A percentile compares a stretch with the other conserved stretches of the same genome.
These are phyloP conservation scores for Cydia fagiglandana DNA, from an alignment of 1,140 invertebrate species.

Conservation along the genomic window DNA sequence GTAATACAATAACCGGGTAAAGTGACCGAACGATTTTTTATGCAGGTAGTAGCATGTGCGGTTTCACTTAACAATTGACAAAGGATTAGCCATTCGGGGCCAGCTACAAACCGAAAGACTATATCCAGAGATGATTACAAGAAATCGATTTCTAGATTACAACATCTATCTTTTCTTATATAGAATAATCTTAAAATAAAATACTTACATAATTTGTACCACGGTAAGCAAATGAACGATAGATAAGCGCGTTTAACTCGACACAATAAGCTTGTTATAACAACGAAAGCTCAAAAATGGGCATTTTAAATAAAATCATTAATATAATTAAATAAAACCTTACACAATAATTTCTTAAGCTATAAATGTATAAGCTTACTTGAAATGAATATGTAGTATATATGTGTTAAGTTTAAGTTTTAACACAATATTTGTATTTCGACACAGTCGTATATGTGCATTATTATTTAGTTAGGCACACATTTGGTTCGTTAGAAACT, in stretches of 20 bases:
- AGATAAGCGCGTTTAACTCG: slow-evolving; percentile 53
- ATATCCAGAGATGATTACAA: neutral
- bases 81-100: too few species aligned
- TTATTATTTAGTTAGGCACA: slow-evolving; percentile 10
- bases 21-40: too few species aligned
- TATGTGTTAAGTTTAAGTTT: slow-evolving; percentile 7
- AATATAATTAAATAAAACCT: neutral
- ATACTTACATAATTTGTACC: slow-evolving; percentile 56
- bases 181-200: neutral
- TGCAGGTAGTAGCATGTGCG: too few species aligned
- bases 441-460: slow-evolving; percentile 6
- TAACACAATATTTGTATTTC: slow-evolving; percentile 28
- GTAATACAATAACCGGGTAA: too few species aligned
- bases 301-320: slow-evolving; percentile 47
- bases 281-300: slow-evolving; percentile 60
- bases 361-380: neutral
- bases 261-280: slow-evolving; percentile 52
- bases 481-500: neutral
- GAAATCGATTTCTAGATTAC: neutral
- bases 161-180: too few species aligned
- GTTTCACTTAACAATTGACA: too few species aligned
- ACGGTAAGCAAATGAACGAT: slow-evolving; percentile 52
- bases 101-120: too few species aligned
- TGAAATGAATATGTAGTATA: neutral
- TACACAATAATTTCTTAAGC: neutral